Evolutionary conservation across 1,140 invertebrate species (phyloP).

Genomic region (Chymomyza costata): DNA sequence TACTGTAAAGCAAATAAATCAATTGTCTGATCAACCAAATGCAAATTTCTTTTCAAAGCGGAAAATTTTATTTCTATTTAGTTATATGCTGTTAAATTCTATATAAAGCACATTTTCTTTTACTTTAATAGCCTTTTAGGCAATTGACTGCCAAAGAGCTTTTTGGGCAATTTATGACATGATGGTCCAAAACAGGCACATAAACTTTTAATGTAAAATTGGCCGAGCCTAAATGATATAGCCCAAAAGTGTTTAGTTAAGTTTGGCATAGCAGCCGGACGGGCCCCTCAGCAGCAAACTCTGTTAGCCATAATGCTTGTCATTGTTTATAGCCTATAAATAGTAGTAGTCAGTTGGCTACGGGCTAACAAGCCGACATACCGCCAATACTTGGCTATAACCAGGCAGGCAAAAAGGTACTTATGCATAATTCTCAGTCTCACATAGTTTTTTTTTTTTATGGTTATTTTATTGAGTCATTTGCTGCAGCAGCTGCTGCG

Average conservation of each 20-base stretch:
- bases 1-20: slow-evolving; percentile 32
- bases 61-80: too few relatives aligned
- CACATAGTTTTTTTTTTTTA: slow-evolving; percentile 36
- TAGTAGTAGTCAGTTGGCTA: slow-evolving; percentile 35
- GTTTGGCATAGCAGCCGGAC: too few relatives aligned
- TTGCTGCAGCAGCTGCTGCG: slow-evolving; percentile 27
- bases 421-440: slow-evolving; percentile 48
- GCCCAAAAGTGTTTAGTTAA: too few relatives aligned
- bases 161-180: slow-evolving; percentile 21
- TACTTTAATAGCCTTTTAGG: background rate
- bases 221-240: too few relatives aligned
- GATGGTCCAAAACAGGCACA: too few relatives aligned
- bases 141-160: too few relatives aligned
- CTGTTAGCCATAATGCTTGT: too few relatives aligned
- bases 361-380: too few relatives aligned
- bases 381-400: background rate
- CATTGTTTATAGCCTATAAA: slow-evolving; percentile 45
- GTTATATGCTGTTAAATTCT: too few relatives aligned
- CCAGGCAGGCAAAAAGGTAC: slow-evolving; percentile 7
- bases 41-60: slow-evolving; percentile 26
- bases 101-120: slow-evolving; percentile 31
- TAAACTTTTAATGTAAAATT: too few relatives aligned
- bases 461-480: slow-evolving; percentile 54
- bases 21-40: slow-evolving; percentile 20
- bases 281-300: too few relatives aligned